A percentile compares a stretch with the other conserved stretches of the same genome.
Conservation (phyloP, 2,797 vertebrate genomes). For the Gymnocypris eckloni region DNA sequence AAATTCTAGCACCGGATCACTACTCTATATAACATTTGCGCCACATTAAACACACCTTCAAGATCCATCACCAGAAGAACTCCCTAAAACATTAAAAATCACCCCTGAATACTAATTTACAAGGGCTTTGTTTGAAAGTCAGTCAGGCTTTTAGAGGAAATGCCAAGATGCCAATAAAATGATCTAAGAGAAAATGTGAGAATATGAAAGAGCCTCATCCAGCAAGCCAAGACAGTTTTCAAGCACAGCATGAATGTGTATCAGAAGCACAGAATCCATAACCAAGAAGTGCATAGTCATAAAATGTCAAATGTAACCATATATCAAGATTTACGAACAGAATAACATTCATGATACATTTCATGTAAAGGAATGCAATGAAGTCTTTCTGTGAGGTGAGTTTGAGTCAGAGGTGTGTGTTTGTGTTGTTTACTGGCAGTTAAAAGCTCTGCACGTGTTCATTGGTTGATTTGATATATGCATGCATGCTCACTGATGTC, state of each 20-base stretch:
- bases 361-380: not conserved
- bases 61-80: not conserved
- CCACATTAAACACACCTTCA: not conserved
- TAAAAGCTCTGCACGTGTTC: not conserved
- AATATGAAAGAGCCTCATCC: slow-evolving; percentile 28
- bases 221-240: slow-evolving; percentile 29
- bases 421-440: not conserved
- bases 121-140: not conserved
- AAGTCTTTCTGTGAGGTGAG: not conserved
- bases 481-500: slow-evolving; percentile 4
- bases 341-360: not conserved
- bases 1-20: not conserved
- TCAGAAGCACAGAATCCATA: slow-evolving; percentile 13
- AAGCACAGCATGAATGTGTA: slow-evolving; percentile 22
- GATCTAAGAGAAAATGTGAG: slow-evolving; percentile 1
- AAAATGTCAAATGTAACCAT: slow-evolving; percentile 1
- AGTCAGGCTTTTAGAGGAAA: slow-evolving; percentile 25
- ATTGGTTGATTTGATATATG: not conserved
- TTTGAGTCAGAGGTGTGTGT: slow-evolving; percentile 7
- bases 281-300: not conserved
- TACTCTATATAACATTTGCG: not conserved
- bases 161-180: slow-evolving; percentile 6
- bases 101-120: not conserved
- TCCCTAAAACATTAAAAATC: not conserved
- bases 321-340: not conserved